Percentiles rank a stretch among this genome's conserved stretches.
Conservation (phyloP, 2,888 invertebrate genomes). For the Lissonota sp. region DNA sequence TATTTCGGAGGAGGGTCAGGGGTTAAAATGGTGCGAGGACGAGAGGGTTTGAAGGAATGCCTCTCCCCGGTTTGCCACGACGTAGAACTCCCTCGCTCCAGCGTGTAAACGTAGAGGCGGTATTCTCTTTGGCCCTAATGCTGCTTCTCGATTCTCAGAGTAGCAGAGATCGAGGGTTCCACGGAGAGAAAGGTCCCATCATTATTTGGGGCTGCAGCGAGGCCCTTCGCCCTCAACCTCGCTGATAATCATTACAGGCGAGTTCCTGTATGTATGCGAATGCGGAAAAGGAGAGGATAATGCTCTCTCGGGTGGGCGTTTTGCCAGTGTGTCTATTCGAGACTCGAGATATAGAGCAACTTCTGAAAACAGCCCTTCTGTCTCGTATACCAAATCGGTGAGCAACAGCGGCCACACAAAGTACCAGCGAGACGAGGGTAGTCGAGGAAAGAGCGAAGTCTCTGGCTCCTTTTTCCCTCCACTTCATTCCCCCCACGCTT, state of each 20-base stretch:
- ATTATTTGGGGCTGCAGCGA: no score
- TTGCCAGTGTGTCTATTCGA: constrained; percentile 59
- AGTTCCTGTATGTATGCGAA: no score
- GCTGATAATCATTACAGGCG: no score
- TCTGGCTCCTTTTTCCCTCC: constrained; percentile 56
- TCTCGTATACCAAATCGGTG: constrained; percentile 57
- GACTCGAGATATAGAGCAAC: constrained; percentile 57
- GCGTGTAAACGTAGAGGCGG: constrained; percentile 55
- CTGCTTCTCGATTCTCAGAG: constrained; percentile 39
- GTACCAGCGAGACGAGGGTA: constrained; percentile 55
- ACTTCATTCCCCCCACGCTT: constrained; percentile 30
- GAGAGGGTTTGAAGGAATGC: constrained; percentile 65
- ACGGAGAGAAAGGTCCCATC: no score
- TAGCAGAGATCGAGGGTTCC: neutral
- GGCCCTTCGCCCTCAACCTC: no score
- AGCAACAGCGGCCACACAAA: constrained; percentile 37
- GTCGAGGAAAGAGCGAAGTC: constrained; percentile 57
- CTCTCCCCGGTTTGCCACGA: constrained; percentile 48
- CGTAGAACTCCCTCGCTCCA: constrained; percentile 18
- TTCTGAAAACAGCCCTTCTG: constrained; percentile 46
- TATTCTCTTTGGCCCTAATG: constrained; percentile 45
- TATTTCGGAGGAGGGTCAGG: constrained; percentile 3
- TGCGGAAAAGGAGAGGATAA: no score
- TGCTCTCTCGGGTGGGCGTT: constrained; percentile 65
- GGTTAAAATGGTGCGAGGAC: constrained; percentile 33